phyloP scores from a whole-genome alignment of 2,888 invertebrate genomes.

The Epinotia nisella region DNA sequence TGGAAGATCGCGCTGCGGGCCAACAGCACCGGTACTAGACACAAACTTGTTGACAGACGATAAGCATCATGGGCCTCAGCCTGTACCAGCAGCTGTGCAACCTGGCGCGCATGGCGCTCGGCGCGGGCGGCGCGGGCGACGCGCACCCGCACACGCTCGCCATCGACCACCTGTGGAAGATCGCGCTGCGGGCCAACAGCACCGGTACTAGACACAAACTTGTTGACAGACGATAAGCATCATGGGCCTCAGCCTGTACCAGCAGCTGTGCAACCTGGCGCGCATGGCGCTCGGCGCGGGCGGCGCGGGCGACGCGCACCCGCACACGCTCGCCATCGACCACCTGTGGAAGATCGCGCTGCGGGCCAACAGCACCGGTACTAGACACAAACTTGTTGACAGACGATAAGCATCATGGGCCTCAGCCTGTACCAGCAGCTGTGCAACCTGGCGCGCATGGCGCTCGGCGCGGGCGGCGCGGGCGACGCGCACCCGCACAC shows the following conservation, averaged over 20 bases:
- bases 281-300: constrained; percentile 58
- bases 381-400: no score
- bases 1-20: constrained; percentile 74
- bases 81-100: constrained; percentile 82
- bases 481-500: constrained; percentile 83
- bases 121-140: constrained; percentile 85
- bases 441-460: no score
- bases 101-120: constrained; percentile 92
- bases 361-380: constrained; percentile 92
- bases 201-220: no score
- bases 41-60: no score
- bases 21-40: no score
- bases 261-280: constrained; percentile 92
- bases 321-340: constrained; percentile 94
- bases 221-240: no score
- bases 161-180: constrained; percentile 98
- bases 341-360: constrained; percentile 77
- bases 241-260: constrained; percentile 93
- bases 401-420: no score
- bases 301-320: constrained; percentile 81
- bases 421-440: constrained; percentile 53
- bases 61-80: no score
- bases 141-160: constrained; percentile 88
- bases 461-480: no score
- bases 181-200: constrained; percentile 92